These are phyloP conservation scores for Athalia rosae DNA, from an alignment of 2,888 invertebrate genomes.

Conservation along the genomic window DNA sequence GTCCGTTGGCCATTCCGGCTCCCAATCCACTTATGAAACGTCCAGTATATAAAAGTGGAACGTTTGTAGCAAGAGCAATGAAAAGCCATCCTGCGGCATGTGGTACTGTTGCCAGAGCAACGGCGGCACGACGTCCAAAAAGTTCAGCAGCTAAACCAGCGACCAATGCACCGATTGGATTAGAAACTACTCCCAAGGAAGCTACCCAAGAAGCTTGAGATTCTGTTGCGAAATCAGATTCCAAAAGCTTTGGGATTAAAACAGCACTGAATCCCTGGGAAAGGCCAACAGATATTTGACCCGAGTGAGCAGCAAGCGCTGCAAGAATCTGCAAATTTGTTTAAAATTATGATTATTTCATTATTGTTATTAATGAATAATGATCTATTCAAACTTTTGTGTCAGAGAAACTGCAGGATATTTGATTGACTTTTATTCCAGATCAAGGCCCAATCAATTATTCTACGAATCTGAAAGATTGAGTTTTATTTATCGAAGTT, in stretches of 20 bases:
- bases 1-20: conserved; percentile 76
- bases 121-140: conserved; percentile 79
- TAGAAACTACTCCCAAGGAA: conserved; percentile 83
- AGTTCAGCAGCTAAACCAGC: conserved; percentile 83
- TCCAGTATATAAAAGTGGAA: conserved; percentile 80
- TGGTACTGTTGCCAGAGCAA: conserved; percentile 81
- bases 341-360: neutral
- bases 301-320: conserved; percentile 83
- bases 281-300: conserved; percentile 85
- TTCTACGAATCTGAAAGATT: too few relatives aligned
- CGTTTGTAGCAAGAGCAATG: conserved; percentile 80
- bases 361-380: neutral
- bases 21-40: conserved; percentile 83
- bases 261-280: conserved; percentile 86
- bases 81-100: conserved; percentile 83
- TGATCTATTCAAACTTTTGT: too few relatives aligned
- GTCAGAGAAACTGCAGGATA: too few relatives aligned
- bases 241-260: conserved; percentile 81
- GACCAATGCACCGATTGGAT: conserved; percentile 82
- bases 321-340: conserved; percentile 78
- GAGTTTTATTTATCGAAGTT: too few relatives aligned
- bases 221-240: conserved; percentile 77
- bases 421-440: too few relatives aligned
- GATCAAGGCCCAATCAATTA: too few relatives aligned
- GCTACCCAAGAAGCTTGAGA: conserved; percentile 84